A percentile compares a stretch with the other conserved stretches of the same genome.
These are phyloP conservation scores for Tragopan temminckii DNA, from an alignment of 2,797 vertebrate species.

Conservation along the genomic window DNA sequence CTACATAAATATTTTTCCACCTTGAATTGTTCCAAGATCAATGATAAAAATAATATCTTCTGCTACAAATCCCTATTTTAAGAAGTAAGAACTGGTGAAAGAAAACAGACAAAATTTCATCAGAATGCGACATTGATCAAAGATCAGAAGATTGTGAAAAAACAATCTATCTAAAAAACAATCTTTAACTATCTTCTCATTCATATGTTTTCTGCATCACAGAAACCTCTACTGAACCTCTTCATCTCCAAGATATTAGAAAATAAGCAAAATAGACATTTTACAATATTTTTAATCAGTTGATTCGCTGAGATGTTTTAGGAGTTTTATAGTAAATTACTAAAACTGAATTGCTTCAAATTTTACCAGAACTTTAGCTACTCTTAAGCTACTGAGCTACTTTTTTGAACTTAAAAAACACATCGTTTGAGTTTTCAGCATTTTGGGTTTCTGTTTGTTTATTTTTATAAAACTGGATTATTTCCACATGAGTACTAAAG, in stretches of 20 bases:
- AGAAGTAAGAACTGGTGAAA: slow-evolving; percentile 50
- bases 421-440: too few relatives aligned
- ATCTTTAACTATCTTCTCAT: background rate
- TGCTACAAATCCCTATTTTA: slow-evolving; percentile 46
- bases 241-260: background rate
- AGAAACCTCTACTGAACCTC: background rate
- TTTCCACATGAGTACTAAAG: too few relatives aligned
- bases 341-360: background rate
- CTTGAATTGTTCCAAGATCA: slow-evolving; percentile 60
- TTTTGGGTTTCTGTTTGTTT: too few relatives aligned
- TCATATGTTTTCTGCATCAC: background rate
- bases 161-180: too few relatives aligned
- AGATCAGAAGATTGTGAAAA: slow-evolving; percentile 30
- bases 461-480: too few relatives aligned
- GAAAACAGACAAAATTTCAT: slow-evolving; percentile 47
- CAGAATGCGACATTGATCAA: slow-evolving; percentile 20
- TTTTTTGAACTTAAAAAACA: too few relatives aligned
- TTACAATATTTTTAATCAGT: background rate
- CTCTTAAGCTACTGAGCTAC: too few relatives aligned
- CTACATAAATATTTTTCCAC: slow-evolving; percentile 71
- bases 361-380: background rate
- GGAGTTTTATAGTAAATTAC: background rate
- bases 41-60: slow-evolving; percentile 29
- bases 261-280: background rate
- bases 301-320: background rate